These are phyloP conservation scores for Procapra przewalskii DNA, from an alignment of 2,113 vertebrate species.

Conservation along the genomic window DNA sequence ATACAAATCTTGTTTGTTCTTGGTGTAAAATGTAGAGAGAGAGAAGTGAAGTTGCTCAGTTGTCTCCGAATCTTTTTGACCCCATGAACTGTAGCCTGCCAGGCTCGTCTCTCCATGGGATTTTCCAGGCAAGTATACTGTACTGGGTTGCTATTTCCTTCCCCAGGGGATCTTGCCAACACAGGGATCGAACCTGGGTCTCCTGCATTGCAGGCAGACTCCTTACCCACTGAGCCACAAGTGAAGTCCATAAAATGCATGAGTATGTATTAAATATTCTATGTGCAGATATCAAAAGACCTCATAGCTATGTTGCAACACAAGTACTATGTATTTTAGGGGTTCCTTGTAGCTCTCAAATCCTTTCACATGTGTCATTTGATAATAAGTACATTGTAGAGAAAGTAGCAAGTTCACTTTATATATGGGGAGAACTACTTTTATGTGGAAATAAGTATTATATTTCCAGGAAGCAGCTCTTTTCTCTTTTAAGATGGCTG, in stretches of 20 bases:
- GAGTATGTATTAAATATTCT: not conserved
- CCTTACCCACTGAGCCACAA: not conserved
- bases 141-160: not conserved
- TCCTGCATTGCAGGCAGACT: not conserved
- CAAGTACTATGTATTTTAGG: not conserved
- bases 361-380: not conserved
- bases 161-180: not conserved
- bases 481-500: not conserved
- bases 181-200: not conserved
- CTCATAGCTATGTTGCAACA: not conserved
- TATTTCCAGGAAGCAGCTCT: not conserved
- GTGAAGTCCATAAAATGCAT: not conserved
- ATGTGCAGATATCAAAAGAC: not conserved
- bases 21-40: not conserved
- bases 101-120: not conserved
- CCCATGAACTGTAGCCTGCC: not conserved
- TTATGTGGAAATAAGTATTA: not conserved
- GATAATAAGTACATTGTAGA: not conserved
- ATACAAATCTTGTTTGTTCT: not conserved
- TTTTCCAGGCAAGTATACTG: not conserved
- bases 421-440: not conserved
- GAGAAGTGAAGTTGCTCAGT: not conserved
- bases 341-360: not conserved
- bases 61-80: not conserved
- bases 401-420: not conserved